These are phyloP conservation scores for Seriola aureovittata DNA, from an alignment of 2,113 vertebrate species.

Conservation along the genomic window DNA sequence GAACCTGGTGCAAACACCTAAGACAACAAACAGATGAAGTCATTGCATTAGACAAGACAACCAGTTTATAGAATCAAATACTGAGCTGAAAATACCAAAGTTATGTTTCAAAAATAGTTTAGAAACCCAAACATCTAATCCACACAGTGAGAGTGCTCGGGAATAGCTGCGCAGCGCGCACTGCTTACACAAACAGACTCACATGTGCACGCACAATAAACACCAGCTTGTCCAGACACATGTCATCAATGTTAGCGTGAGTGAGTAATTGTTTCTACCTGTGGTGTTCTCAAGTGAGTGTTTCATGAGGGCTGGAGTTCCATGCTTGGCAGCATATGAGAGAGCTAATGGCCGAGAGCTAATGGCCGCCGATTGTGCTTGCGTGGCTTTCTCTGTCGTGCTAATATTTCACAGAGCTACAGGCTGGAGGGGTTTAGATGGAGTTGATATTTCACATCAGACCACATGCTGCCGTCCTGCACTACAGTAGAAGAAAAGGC, in stretches of 20 bases:
- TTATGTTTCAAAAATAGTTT: not conserved
- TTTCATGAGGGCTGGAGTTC: conserved; percentile 70
- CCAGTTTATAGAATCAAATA: conserved; percentile 6
- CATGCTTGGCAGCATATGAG: conserved; percentile 77
- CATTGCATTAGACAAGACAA: conserved; percentile 2
- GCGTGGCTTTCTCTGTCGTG: conserved; percentile 60
- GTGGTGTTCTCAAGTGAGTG: conserved; percentile 62
- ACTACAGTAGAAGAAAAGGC: conserved; percentile 10
- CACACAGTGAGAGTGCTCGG: not conserved
- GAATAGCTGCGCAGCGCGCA: not conserved
- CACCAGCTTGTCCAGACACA: conserved; percentile 40
- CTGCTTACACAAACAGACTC: not conserved
- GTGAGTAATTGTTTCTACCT: conserved; percentile 80
- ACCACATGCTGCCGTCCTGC: conserved; percentile 45
- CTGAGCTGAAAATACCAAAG: not conserved
- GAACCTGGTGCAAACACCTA: conserved; percentile 20
- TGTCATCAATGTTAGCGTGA: conserved; percentile 57
- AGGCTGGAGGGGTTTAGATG: conserved; percentile 60
- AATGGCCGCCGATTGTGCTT: conserved; percentile 75
- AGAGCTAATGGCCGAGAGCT: conserved; percentile 75
- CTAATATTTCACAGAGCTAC: conserved; percentile 66
- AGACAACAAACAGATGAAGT: not conserved
- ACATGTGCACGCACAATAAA: conserved; percentile 17
- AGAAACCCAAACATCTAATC: not conserved
- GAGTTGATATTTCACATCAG: conserved; percentile 60